phyloP scores from a whole-genome alignment of 1,140 invertebrate species.

The Ooceraea biroi region DNA sequence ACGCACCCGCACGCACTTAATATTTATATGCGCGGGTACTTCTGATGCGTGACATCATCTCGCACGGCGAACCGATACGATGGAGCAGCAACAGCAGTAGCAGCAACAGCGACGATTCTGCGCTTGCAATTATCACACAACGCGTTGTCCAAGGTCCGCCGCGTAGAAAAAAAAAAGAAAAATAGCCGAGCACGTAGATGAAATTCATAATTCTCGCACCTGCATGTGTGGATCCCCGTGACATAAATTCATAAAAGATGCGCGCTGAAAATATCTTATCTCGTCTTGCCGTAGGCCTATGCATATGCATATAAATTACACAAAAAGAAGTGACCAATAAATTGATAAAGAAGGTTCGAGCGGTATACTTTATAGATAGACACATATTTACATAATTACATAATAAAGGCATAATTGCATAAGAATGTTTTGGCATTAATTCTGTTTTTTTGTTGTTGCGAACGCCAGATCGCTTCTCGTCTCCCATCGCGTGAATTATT shows the following conservation, averaged over 20 bases:
- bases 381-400: not conserved
- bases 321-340: not conserved
- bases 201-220: conserved; percentile 52
- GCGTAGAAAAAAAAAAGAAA: conserved; percentile 60
- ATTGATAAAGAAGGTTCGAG: conserved; percentile 19
- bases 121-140: conserved; percentile 24
- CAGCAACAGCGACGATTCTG: not conserved
- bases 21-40: conserved; percentile 55
- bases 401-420: too few species aligned
- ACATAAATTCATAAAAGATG: too few species aligned
- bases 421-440: too few species aligned
- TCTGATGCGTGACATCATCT: conserved; percentile 74
- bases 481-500: too few species aligned
- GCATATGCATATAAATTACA: not conserved
- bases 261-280: too few species aligned
- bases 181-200: conserved; percentile 49
- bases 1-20: conserved; percentile 12
- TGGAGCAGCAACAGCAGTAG: not conserved
- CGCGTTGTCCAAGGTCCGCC: conserved; percentile 55
- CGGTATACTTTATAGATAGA: not conserved
- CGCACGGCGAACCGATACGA: conserved; percentile 12
- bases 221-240: not conserved
- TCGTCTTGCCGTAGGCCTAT: too few species aligned
- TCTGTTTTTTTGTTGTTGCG: too few species aligned
- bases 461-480: too few species aligned